Evolutionary conservation across 2,797 vertebrate genomes (phyloP).

Genomic region (Danio albolineatus): DNA sequence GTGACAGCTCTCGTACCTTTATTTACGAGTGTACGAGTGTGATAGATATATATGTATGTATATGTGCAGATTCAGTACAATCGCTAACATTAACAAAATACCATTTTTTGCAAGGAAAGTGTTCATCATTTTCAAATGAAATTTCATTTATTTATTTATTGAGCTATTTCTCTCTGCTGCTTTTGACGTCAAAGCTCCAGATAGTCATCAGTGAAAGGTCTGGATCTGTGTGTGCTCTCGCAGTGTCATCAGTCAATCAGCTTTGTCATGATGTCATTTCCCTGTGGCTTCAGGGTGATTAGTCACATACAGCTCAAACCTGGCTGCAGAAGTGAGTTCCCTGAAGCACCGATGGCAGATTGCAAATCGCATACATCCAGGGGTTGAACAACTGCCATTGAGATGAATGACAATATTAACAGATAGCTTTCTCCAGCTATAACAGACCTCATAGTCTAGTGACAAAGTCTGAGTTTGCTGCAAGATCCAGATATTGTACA

Average conservation of each 20-base stretch:
- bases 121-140: not conserved
- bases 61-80: too few relatives aligned
- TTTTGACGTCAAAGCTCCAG: not conserved
- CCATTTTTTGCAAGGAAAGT: not conserved
- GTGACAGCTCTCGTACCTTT: too few relatives aligned
- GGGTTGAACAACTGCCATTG: not conserved
- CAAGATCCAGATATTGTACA: not conserved
- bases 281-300: not conserved
- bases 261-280: not conserved
- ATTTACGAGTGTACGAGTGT: too few relatives aligned
- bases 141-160: not conserved
- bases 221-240: not conserved
- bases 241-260: not conserved
- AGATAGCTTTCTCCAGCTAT: not conserved
- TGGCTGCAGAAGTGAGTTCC: not conserved
- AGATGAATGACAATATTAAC: not conserved
- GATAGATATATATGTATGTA: too few relatives aligned
- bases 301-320: not conserved
- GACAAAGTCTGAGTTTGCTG: slow-evolving; percentile 12
- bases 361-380: not conserved
- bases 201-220: not conserved
- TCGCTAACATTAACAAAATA: too few relatives aligned
- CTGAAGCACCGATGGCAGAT: not conserved
- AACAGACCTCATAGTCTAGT: not conserved
- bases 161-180: not conserved